Base-by-base conservation (phyloP, 2,797 vertebrate species). In the Lycodopsis pacificus region DNA sequence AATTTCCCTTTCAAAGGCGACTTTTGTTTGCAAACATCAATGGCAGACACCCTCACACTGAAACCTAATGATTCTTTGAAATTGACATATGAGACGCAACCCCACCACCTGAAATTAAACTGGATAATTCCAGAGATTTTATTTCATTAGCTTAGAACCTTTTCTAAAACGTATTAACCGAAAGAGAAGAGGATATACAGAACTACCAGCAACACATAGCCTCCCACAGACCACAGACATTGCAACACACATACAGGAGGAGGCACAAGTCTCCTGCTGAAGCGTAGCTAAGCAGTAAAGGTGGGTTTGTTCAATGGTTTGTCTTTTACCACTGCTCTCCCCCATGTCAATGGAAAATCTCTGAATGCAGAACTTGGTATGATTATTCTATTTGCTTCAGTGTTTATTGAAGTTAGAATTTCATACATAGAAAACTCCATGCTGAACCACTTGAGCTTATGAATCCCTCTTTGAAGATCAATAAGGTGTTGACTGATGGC, bases 291-390 rank as follows among this genome's bases (percentile, higher is more conserved):
- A 8, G 32, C 32, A 34, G 62, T 27, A 53, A 82, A 81, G 73
- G 81, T 10, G 34, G 38, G 66, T 77, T 57, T 76, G 71, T n/a
- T 32, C 46, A 51, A 49, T 80, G 84, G 81, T 82, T 81, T 66
- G 71, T 82, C 79, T 86, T 85, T 77, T 13, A 36, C 54, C 22
- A 1, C 11, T 11, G 8, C 14, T 27, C 36, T 66, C 8, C 13
- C 9, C 8, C 17, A 27, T 20, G 48, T 56, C 19, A 32, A 2
- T 20, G 1, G 3, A 2, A 54, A 4, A 58, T 42, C 3, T 5
- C 34, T 30, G n/a, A 66, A 20, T 51, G 36, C 36, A 58, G 3
- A 32, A 40, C 25, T 49, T 19, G 11, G 32, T 1, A 7, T 25
- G 48, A 40, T 40, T 13, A 25, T 7, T 46, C 6, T 19, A 14